These are phyloP conservation scores for Toxonevra muliebris DNA, from an alignment of 2,888 invertebrate species.

Conservation along the genomic window DNA sequence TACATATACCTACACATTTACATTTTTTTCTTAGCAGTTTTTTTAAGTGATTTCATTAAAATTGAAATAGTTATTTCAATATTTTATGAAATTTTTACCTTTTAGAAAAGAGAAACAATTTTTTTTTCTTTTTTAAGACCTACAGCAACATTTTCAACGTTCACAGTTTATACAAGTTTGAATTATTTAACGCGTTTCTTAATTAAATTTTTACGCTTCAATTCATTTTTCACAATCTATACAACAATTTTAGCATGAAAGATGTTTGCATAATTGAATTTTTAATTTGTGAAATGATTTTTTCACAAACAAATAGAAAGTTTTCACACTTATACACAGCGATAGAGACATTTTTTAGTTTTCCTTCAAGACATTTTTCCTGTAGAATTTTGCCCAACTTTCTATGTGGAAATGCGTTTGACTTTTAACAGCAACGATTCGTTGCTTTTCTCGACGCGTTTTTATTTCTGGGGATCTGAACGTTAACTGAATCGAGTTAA, in stretches of 20 bases:
- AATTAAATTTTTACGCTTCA: too few species aligned
- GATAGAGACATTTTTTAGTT: too few species aligned
- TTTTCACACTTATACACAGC: too few species aligned
- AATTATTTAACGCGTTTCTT: not conserved
- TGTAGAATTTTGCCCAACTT: too few species aligned
- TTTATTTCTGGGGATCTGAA: constrained; percentile 43
- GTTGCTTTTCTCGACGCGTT: constrained; percentile 32
- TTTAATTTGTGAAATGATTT: too few species aligned
- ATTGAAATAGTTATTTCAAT: constrained; percentile 35
- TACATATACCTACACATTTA: constrained; percentile 34
- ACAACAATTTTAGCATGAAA: too few species aligned
- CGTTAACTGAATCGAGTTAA: constrained; percentile 41
- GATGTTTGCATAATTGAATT: too few species aligned
- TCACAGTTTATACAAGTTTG: not conserved
- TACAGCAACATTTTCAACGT: not conserved
- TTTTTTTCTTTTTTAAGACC: constrained; percentile 7
- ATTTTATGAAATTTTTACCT: constrained; percentile 38
- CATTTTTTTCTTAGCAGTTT: constrained; percentile 17
- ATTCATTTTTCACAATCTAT: too few species aligned
- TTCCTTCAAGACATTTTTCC: too few species aligned
- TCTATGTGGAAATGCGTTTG: not conserved
- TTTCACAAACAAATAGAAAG: too few species aligned
- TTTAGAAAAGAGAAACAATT: not conserved
- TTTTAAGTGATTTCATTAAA: constrained; percentile 1
- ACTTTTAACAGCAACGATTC: not conserved